Conservation (phyloP, 2,113 vertebrate species). For the Heliornis fulica region DNA sequence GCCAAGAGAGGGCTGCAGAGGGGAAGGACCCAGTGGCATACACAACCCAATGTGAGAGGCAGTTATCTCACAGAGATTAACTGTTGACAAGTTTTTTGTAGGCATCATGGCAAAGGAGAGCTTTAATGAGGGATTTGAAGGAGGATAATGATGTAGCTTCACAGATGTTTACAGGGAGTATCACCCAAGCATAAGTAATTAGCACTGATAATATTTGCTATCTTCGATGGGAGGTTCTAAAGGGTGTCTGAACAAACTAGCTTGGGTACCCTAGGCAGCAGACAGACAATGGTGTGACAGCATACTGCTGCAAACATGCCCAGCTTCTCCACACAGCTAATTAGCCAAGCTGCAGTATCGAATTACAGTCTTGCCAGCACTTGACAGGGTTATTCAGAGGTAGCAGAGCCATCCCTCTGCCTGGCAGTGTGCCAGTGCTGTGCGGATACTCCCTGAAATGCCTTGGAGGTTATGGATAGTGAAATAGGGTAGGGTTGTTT, state of each 20-base stretch:
- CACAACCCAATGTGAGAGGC: neutral
- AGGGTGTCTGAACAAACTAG: neutral
- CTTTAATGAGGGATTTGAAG: neutral
- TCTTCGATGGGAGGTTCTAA: neutral
- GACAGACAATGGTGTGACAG: neutral
- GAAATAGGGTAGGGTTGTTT: neutral
- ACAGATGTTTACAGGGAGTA: neutral
- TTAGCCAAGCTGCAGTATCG: neutral
- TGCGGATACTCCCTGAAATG: neutral
- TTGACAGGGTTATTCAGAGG: neutral
- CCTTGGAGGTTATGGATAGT: neutral
- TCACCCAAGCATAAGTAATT: neutral
- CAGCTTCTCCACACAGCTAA: neutral
- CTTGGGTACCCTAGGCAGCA: neutral
- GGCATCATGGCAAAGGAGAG: neutral
- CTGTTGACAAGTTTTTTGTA: neutral
- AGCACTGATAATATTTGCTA: neutral
- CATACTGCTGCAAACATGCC: neutral
- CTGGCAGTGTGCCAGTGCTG: neutral
- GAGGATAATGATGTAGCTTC: neutral
- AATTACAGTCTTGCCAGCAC: fast-evolving
- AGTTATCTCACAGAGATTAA: neutral
- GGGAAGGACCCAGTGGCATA: neutral
- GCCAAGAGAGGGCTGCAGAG: neutral
- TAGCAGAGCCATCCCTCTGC: neutral